Percentiles rank a stretch among this genome's conserved stretches.
Conservation (phyloP, 2,888 invertebrate genomes). For the Dynastes maya region DNA sequence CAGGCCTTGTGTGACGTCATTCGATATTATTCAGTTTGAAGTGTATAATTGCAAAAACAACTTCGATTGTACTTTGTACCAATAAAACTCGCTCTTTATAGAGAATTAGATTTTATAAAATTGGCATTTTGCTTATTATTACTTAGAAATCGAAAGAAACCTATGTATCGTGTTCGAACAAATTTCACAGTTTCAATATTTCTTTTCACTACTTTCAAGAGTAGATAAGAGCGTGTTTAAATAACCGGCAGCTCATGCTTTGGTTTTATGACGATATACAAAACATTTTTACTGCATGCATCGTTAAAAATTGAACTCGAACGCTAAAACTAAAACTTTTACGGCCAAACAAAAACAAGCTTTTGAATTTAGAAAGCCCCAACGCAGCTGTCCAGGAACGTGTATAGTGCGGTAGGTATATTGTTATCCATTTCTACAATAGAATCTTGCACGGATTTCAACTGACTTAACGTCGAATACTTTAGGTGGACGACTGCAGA, state of each 20-base stretch:
- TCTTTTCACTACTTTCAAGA: background rate
- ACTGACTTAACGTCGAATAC: background rate
- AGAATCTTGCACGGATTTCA: background rate
- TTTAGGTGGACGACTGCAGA: background rate
- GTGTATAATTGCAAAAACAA: too few relatives aligned
- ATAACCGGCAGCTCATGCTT: conserved; percentile 1
- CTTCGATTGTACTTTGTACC: too few relatives aligned
- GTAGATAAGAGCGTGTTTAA: background rate
- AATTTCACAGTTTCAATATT: conserved; percentile 3
- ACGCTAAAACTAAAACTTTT: conserved; percentile 7
- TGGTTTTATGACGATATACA: background rate
- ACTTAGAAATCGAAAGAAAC: background rate
- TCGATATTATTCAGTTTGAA: too few relatives aligned
- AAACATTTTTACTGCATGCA: background rate
- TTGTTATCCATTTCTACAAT: background rate
- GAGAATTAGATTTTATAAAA: background rate
- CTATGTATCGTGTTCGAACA: background rate
- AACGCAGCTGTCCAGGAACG: background rate
- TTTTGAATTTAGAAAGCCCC: conserved; percentile 14
- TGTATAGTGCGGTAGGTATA: conserved; percentile 22
- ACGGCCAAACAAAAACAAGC: conserved; percentile 3
- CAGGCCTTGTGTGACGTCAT: too few relatives aligned
- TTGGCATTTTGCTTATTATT: background rate
- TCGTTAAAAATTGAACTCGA: background rate
- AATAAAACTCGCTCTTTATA: too few relatives aligned